These are phyloP conservation scores for Drosophila kikkawai DNA, from an alignment of 1,140 invertebrate genomes.

Conservation along the genomic window DNA sequence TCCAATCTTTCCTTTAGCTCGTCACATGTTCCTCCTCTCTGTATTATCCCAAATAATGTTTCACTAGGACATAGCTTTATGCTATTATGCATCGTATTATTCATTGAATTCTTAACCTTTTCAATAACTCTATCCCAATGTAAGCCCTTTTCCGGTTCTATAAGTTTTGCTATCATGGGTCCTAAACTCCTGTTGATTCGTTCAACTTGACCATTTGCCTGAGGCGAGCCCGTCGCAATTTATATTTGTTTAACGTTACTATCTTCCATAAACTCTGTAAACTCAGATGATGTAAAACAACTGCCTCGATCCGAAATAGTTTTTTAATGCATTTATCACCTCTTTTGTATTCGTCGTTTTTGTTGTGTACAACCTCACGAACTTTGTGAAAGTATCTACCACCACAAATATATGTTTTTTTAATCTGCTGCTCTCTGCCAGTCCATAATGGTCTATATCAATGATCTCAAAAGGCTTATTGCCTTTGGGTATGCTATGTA, in stretches of 20 bases:
- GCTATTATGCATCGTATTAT: neutral
- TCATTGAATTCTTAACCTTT: neutral
- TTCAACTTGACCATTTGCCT: constrained; percentile 1
- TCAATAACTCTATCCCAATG: neutral
- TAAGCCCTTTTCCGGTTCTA: neutral
- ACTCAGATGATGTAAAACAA: neutral
- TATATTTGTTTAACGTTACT: neutral
- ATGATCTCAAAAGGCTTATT: neutral
- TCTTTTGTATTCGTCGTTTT: neutral
- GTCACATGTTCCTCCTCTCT: neutral
- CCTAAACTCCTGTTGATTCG: neutral
- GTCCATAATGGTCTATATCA: neutral
- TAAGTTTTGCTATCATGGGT: neutral
- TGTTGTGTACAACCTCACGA: neutral
- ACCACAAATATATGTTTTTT: neutral
- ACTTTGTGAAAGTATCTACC: neutral
- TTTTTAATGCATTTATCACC: neutral
- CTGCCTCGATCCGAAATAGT: neutral
- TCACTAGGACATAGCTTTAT: neutral
- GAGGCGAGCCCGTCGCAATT: neutral
- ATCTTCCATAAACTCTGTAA: neutral
- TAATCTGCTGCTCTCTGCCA: neutral
- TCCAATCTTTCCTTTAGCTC: neutral
- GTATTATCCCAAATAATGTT: neutral
- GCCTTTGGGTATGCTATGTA: neutral